Conservation (phyloP, 1,140 invertebrate genomes). For the Drosophila paulistorum region DNA sequence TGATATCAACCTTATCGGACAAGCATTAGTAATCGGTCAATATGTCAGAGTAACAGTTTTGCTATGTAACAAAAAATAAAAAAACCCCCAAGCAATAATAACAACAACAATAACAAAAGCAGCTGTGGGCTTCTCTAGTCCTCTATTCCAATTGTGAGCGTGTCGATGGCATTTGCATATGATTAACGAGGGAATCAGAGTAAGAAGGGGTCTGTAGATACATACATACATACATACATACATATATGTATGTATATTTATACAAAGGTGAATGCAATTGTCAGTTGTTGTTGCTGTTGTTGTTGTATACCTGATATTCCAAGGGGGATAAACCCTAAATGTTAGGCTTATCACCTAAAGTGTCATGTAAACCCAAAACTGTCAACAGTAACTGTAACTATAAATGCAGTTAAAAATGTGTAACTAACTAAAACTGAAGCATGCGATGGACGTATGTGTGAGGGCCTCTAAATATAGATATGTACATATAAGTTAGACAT, state of each 20-base stretch:
- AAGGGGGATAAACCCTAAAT: neutral
- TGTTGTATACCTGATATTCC: neutral
- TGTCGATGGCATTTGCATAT: constrained; percentile 8
- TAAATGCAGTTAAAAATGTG: neutral
- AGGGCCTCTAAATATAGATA: no score
- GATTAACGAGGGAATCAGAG: neutral
- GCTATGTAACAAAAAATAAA: neutral
- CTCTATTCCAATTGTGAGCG: neutral
- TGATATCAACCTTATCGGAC: constrained; percentile 15
- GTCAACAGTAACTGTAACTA: neutral
- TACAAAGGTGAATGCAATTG: neutral
- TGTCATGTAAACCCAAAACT: neutral
- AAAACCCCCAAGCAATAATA: neutral
- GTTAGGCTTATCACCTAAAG: neutral
- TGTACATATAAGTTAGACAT: no score
- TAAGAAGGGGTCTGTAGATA: neutral
- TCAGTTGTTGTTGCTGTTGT: neutral
- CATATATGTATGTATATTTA: no score
- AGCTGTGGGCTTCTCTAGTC: neutral
- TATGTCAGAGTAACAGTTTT: constrained; percentile 6
- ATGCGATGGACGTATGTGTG: no score
- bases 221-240: no score
- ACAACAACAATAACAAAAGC: neutral
- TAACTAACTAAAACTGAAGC: neutral
- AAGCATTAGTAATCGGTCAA: constrained; percentile 24